Conservation (phyloP, 2,113 vertebrate genomes). For the Megaleporinus macrocephalus region DNA sequence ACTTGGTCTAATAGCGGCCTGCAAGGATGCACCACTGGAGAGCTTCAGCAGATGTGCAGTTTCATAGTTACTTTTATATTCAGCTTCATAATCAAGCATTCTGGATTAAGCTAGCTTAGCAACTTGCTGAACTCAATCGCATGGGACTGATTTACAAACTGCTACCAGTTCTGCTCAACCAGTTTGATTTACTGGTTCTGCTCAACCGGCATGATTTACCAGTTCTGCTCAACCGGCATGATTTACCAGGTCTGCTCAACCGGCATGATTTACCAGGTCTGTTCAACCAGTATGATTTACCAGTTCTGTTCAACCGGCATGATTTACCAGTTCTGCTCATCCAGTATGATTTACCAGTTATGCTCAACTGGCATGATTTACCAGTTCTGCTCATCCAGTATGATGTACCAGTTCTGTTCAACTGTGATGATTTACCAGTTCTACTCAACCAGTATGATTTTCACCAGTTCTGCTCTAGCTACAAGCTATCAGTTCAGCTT, state of each 20-base stretch:
- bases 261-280: no score
- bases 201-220: neutral
- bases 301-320: neutral
- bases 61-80: slow-evolving; percentile 17
- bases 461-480: neutral
- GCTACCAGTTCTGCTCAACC: neutral
- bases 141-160: no score
- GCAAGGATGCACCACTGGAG: slow-evolving; percentile 39
- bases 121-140: neutral
- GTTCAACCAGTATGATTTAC: neutral
- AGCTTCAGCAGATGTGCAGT: slow-evolving; percentile 33
- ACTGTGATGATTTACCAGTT: neutral
- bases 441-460: neutral
- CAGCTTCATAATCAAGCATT: slow-evolving; percentile 23
- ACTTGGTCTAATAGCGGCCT: slow-evolving; percentile 41
- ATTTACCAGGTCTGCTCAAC: neutral
- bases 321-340: neutral
- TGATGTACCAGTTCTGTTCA: neutral
- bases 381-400: neutral
- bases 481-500: no score
- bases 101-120: neutral
- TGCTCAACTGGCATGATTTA: neutral
- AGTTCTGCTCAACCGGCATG: neutral
- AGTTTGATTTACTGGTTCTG: neutral
- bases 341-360: neutral